Conservation (phyloP, 2,888 invertebrate genomes). For the Heliconius ethilla region DNA sequence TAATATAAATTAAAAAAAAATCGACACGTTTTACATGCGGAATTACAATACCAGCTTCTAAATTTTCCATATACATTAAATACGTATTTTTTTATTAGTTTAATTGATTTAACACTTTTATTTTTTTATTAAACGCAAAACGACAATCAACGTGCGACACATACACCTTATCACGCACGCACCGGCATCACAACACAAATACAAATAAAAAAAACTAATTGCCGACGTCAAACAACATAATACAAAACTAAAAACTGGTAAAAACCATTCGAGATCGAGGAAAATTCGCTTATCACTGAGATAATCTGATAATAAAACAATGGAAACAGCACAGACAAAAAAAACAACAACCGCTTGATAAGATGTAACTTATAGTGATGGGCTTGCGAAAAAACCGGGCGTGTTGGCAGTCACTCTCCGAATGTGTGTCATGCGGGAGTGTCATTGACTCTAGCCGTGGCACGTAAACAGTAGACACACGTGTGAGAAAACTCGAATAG, state of each 20-base stretch:
- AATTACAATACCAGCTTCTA: neutral
- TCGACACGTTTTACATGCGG: neutral
- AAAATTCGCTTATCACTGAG: conserved; percentile 37
- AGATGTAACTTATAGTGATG: conserved; percentile 42
- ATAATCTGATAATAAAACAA: conserved; percentile 42
- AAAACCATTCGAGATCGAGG: conserved; percentile 32
- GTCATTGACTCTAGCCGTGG: conserved; percentile 72
- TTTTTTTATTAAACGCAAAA: neutral
- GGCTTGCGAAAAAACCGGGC: conserved; percentile 64
- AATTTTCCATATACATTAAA: conserved; percentile 6
- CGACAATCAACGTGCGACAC: neutral
- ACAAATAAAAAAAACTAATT: conserved; percentile 38
- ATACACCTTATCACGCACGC: neutral
- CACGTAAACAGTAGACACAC: conserved; percentile 76
- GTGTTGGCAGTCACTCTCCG: conserved; percentile 69
- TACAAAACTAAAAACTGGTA: conserved; percentile 35
- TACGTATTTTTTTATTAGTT: neutral
- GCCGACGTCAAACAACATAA: conserved; percentile 33
- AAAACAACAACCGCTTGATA: conserved; percentile 50
- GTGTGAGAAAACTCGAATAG: conserved; percentile 63
- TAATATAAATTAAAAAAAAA: neutral
- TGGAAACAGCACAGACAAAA: conserved; percentile 34
- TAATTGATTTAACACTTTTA: neutral
- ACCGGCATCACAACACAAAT: conserved; percentile 45
- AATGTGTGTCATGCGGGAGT: conserved; percentile 78